Percentiles rank a stretch among this genome's conserved stretches.
phyloP scores from a whole-genome alignment of 1,140 invertebrate species.

The Drosophila miranda region DNA sequence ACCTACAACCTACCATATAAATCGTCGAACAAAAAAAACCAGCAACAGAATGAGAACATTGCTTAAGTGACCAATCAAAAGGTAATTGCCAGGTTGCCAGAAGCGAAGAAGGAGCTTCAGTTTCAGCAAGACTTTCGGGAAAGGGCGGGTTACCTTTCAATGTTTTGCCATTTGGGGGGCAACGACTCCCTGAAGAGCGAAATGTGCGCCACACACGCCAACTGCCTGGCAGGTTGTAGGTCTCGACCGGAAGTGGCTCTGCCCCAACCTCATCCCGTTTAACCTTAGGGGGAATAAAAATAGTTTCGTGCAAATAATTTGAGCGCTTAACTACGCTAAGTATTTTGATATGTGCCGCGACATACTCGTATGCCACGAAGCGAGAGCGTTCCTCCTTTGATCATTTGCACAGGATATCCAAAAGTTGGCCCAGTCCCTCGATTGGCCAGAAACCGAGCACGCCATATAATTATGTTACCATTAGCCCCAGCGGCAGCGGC shows the following conservation, averaged over 20 bases:
- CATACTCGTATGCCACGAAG: constrained; percentile 28
- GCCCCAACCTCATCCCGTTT: constrained; percentile 2
- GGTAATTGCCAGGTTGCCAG: constrained; percentile 56
- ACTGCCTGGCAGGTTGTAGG: constrained; percentile 57
- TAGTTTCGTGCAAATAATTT: constrained; percentile 81
- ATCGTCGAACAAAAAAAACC: constrained; percentile 68
- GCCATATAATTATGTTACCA: constrained; percentile 72
- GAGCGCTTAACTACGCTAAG: constrained; percentile 70
- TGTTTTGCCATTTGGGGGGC: constrained; percentile 11
- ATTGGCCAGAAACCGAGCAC: constrained; percentile 11
- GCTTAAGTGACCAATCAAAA: constrained; percentile 76
- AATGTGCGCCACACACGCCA: constrained; percentile 77
- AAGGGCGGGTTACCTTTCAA: constrained; percentile 4
- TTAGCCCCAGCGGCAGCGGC: constrained; percentile 34
- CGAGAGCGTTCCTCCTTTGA: background rate
- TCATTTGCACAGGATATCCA: constrained; percentile 46
- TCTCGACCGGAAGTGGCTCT: constrained; percentile 60
- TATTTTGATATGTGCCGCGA: constrained; percentile 69
- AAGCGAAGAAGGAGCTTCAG: constrained; percentile 4
- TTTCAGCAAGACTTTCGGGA: constrained; percentile 13
- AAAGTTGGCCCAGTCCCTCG: constrained; percentile 21
- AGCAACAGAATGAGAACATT: constrained; percentile 36
- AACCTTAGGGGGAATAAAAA: constrained; percentile 48
- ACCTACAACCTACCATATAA: constrained; percentile 30
- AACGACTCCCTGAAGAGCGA: constrained; percentile 48